Base-by-base conservation (phyloP, 2,888 invertebrate genomes). In the Andrena bucephala region DNA sequence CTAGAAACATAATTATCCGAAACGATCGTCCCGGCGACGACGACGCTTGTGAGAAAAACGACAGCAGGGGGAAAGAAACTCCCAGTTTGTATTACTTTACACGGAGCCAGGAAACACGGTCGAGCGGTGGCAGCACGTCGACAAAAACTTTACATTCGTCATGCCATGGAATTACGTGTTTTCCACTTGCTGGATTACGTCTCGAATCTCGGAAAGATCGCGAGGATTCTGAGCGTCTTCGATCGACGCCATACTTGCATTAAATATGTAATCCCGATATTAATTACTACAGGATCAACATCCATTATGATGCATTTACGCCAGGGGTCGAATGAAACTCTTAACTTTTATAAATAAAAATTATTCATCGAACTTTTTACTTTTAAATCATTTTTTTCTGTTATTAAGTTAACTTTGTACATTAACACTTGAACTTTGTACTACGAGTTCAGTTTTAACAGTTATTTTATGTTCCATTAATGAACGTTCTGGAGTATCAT, bases 131-230 rank as follows among this genome's bases (percentile, higher is more conserved):
- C 29, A 33, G 16, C 29, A 8, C 48, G 27, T n/a, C 8, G n/a
- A 27, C 60, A 80, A 80, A 80, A 80, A 77, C 66, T 36, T 54
- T 33, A 62, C 77, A 71, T 71, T 63, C 54, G 71, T 80, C 77
- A 67, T 62, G 42, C 62, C 48, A n/a, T 20, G 8, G 33, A 48
- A 70, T 77, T 29, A 69, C 77, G 20, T n/a, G 76, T 54, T 63
- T 42, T 36, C 27, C 27, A 42, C 57, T 54, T 57, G 69, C n/a
- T 20, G 33, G 65, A 70, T 50, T 29, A 10, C 8, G 6, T 24
- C 16, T 59, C 59, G 42, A 70, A 50, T 70, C 31, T 36, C 29
- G 29, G 36, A 69, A 66, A 52, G 54, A 69, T 36, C 20, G 52
- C 42, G 42, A 20, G n/a, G 42, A 27, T 24, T 13, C 4, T 57